Evolutionary conservation across 2,797 vertebrate genomes (phyloP), one percentile per base, ranked within the genome.

Genomic region (Liparis tanakae): DNA sequence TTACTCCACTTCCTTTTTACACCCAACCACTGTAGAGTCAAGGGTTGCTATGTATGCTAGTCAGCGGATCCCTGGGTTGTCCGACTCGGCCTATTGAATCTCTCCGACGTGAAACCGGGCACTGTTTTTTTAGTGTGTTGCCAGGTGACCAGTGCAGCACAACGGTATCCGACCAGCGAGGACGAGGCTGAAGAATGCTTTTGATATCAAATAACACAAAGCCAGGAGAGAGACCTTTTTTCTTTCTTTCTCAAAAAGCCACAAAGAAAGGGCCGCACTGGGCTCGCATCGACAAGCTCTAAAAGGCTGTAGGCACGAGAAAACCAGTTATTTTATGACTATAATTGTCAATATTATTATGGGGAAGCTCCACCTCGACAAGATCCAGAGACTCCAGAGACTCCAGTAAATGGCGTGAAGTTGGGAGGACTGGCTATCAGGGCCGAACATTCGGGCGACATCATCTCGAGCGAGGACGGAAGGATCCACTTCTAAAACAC

Each of bases 191-290:
- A 83, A 85, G 87, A 91, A 89, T 86, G 81, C 74, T 75, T 89
- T 89, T 88, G 87, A 90, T 85, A 90, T 85, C 48, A 82, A 86
- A 87, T 74, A 85, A 73, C 73, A 65, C 73, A 55, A 85, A 90
- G 80, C 68, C 67, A 62, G 76, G 66, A 74, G 76, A 83, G 78
- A 79, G 63, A 81, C 53, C 57, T 75, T 67, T 7, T 17, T 34
- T 41, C 7, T 69, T 62, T 25, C 37, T 17, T 34, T 39, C 7
- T 70, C 63, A 58, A 82, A 30, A 80, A 79, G 76, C 44, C 17
- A 18, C 70, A 70, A 79, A 72, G 80, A 73, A 69, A 78, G 10
- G 39, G 39, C 39, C 39, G 12, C 39, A 41, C 70, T 82, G 79
- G 79, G 82, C 58, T 54, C 83, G 77, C 81, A 30, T 30, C 25